Evolutionary conservation across 2,113 vertebrate species (phyloP), one percentile per base, ranked within the genome.

Genomic region (Zosterops borbonicus): DNA sequence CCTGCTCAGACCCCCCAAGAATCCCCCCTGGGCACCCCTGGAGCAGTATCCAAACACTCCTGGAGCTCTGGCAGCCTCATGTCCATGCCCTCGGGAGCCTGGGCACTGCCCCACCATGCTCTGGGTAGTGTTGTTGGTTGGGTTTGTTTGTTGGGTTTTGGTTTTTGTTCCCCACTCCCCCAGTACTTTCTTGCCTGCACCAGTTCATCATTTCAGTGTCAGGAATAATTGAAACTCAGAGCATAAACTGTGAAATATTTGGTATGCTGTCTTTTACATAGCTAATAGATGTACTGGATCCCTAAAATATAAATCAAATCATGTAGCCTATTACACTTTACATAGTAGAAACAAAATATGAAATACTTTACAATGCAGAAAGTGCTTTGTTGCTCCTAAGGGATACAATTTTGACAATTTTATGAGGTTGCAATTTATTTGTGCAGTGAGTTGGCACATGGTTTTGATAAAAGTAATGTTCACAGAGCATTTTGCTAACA

Each of bases 401-500:
- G 85, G 87, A 89, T 83, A 64, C n/a, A 53, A 50, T 94, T 95
- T 71, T 88, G 85, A 96, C 81, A 95, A 83, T 90, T 95, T 97
- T 95, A 95, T 44, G 77, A 85, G 80, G 37, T 65, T 94, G 60
- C 76, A 73, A 92, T 95, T 92, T 97, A 92, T 89, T 83, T 90
- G 73, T 76, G 59, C 35, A n/a, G 79, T 60, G 71, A 78, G 46
- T 52, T 92, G 84, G 83, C 73, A 35, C 64, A 25, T 11, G 56
- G 21, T 78, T 96, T 94, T 84, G 73, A 89, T 91, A 83, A 68
- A 92, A 75, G 60, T 71, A 92, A 60, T 82, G 47, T 91, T 87
- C 70, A 56, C 50, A 25, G 21, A 77, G 77, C 35, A 27, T 67
- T 39, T 63, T 62, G 56, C 85, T 79, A 79, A 87, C 78, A 92